Base-by-base conservation (phyloP, 92 coral and sea anemone species). In the Epizoanthus fatuus region DNA sequence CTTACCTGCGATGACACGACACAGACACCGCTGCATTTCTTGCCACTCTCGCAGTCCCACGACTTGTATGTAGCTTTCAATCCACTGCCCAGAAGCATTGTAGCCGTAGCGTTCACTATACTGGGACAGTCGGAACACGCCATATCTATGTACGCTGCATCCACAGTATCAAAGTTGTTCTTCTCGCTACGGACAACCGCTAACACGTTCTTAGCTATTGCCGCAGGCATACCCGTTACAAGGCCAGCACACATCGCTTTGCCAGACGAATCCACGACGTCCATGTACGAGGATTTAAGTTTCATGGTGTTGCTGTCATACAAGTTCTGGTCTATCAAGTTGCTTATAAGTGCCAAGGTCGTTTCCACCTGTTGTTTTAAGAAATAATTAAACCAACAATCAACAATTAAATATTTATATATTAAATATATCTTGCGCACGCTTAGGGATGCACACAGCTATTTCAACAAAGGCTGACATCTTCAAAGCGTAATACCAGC, bases 171-270 rank as follows among this genome's bases (percentile, higher is more conserved):
- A 38, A 93, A 88, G 42, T 81, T 60, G 78, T 84, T 74, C 75
- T 87, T 88, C 68, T 85, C 96, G 2, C 75, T 79, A 16, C 96
- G 89, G 44, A 95, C 85, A 1, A 89, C 95, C 52, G 90, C 81
- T 4, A 93, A 69, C 29, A 52, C 72, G 71, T 90, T 68, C 63
- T 80, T 60, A 51, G 86, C 98, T 12, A 82, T 66, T 53, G 66
- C 73, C 25, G 92, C 88, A 4, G 93, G 89, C 75, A 92, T 95
- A 1, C 96, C 94, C 39, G 85, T 81, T 16, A 80, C 81, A 0
- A 96, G 81, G 7, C 93, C 92, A 60, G 91, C 92, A 42, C 98
- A 96, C 87, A 96, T 51, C 25, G 94, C 88, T 9, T 90, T 86
- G 12, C 95, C 96, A 3, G 86, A 75, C 56, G 83, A 88, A 8